phyloP scores from a whole-genome alignment of 2,888 invertebrate genomes.

The Germaria angustata region DNA sequence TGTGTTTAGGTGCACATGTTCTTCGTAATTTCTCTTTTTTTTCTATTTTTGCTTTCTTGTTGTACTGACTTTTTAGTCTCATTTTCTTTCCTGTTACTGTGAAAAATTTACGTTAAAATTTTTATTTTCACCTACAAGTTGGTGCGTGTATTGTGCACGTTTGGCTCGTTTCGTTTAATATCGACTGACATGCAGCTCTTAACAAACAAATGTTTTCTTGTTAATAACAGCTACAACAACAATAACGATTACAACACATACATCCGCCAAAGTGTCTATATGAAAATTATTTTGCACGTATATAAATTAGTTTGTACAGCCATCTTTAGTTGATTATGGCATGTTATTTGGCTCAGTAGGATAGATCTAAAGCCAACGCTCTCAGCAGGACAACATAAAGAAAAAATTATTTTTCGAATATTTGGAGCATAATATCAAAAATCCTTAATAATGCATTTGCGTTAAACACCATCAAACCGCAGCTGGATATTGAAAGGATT shows the following conservation, averaged over 20 bases:
- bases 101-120: constrained; percentile 32
- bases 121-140: neutral
- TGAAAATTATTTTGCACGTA: neutral
- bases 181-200: neutral
- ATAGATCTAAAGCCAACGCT: neutral
- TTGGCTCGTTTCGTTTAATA: neutral
- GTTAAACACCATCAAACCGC: too few relatives aligned
- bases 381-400: too few relatives aligned
- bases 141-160: neutral
- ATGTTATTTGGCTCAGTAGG: neutral
- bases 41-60: neutral
- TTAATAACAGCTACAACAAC: neutral
- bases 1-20: neutral
- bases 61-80: neutral
- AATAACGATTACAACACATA: constrained; percentile 18
- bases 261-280: constrained; percentile 27
- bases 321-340: neutral
- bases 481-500: too few relatives aligned
- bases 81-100: constrained; percentile 49
- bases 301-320: neutral
- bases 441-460: too few relatives aligned
- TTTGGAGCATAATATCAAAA: too few relatives aligned
- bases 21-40: neutral
- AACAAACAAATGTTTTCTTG: constrained; percentile 11
- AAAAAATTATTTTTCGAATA: too few relatives aligned